phyloP scores from a whole-genome alignment of 2,888 invertebrate species.

The Trimorus sp. region DNA sequence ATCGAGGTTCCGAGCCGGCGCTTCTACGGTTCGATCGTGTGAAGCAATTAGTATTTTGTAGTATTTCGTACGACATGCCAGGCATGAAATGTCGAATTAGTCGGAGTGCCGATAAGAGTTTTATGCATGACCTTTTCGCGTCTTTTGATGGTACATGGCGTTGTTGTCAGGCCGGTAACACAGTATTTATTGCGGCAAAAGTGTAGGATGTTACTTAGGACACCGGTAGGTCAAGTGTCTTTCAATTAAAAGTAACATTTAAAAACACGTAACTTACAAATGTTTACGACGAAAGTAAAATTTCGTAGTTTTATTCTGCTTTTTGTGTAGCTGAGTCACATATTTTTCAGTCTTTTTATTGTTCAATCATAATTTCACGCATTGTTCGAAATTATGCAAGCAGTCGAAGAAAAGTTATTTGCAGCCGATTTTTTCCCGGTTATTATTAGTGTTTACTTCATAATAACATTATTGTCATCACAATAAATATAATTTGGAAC shows the following conservation, averaged over 20 bases:
- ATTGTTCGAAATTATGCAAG: too few relatives aligned
- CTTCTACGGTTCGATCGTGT: conserved; percentile 16
- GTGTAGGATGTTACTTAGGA: background rate
- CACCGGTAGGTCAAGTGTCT: background rate
- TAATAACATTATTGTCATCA: too few relatives aligned
- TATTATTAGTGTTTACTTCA: too few relatives aligned
- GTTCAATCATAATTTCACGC: too few relatives aligned
- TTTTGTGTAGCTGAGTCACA: background rate
- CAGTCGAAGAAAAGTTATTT: too few relatives aligned
- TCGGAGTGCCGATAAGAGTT: conserved; percentile 21
- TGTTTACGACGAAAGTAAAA: background rate
- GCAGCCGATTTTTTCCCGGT: too few relatives aligned
- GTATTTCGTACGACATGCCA: background rate
- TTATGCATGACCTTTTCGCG: conserved; percentile 39
- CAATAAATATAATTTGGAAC: too few relatives aligned
- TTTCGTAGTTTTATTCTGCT: background rate
- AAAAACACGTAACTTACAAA: background rate
- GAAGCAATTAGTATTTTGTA: conserved; percentile 46
- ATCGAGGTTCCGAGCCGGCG: conserved; percentile 1
- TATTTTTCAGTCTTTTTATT: too few relatives aligned
- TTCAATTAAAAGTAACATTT: conserved; percentile 22
- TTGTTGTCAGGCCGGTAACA: conserved; percentile 8
- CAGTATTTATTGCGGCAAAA: background rate
- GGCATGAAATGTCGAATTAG: conserved; percentile 30
- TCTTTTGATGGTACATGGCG: conserved; percentile 7